These are phyloP conservation scores for Heliocidaris tuberculata DNA, from an alignment of 35 echinoderm and acorn worm species.

Conservation along the genomic window DNA sequence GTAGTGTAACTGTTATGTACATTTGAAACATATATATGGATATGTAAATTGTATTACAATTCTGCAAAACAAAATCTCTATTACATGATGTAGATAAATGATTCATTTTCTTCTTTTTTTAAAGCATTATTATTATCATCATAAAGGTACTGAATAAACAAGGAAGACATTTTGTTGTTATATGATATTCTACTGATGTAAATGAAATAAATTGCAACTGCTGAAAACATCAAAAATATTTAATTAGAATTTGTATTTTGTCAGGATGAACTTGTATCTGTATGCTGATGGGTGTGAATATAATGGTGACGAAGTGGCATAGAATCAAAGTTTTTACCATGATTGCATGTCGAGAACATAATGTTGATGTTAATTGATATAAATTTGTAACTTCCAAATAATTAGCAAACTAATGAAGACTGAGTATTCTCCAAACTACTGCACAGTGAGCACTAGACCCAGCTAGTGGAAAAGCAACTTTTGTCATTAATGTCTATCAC, in stretches of 20 bases:
- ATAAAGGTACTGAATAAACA: background rate
- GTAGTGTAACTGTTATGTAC: background rate
- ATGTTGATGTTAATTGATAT: no score
- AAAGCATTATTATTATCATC: constrained; percentile 3
- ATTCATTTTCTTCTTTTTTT: background rate
- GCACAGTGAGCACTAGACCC: no score
- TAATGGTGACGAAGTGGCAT: no score
- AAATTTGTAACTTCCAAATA: no score
- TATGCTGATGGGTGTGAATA: no score
- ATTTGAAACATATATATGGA: constrained; percentile 13
- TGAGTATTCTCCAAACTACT: no score
- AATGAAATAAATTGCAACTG: constrained; percentile 14
- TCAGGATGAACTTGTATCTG: no score
- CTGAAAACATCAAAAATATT: background rate
- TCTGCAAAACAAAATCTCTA: background rate
- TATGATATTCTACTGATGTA: background rate
- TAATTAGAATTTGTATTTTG: background rate
- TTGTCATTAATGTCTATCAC: no score
- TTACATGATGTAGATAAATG: constrained; percentile 18
- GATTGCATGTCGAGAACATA: no score
- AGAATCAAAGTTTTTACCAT: no score
- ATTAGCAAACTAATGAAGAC: no score
- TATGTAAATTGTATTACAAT: constrained; percentile 14
- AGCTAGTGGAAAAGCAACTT: no score
- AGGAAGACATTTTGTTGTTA: constrained; percentile 18